Evolutionary conservation across 2,888 invertebrate genomes (phyloP).

Genomic region (Drosophila melanocephala): DNA sequence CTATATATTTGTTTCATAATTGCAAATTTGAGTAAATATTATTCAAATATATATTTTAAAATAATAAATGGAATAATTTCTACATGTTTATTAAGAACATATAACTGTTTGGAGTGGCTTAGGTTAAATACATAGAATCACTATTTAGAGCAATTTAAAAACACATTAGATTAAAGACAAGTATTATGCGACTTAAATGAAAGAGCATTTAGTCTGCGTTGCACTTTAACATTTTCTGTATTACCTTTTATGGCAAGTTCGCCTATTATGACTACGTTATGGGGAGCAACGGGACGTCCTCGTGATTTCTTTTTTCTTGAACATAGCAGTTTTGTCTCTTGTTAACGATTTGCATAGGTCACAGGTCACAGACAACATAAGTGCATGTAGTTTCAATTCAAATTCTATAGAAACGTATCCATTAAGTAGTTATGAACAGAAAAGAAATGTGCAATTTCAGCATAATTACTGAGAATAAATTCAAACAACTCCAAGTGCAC

Average conservation of each 20-base stretch:
- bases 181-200: background rate
- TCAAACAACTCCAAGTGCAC: background rate
- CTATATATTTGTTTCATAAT: background rate
- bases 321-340: slow-evolving; percentile 46
- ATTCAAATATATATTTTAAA: background rate
- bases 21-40: background rate
- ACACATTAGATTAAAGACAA: background rate
- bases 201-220: slow-evolving; percentile 33
- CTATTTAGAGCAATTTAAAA: background rate
- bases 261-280: slow-evolving; percentile 34
- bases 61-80: background rate
- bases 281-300: slow-evolving; percentile 29
- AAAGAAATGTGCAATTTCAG: slow-evolving; percentile 5
- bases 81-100: background rate
- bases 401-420: slow-evolving; percentile 43
- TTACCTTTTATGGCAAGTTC: slow-evolving; percentile 40
- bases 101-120: background rate
- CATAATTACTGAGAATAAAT: background rate
- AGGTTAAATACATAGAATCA: background rate
- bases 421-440: slow-evolving; percentile 25
- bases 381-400: slow-evolving; percentile 58
- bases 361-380: slow-evolving; percentile 35
- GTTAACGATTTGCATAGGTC: slow-evolving; percentile 36
- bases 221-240: background rate
- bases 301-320: slow-evolving; percentile 44